phyloP scores from a whole-genome alignment of 2,888 invertebrate genomes.

The Hypolimnas misippus region DNA sequence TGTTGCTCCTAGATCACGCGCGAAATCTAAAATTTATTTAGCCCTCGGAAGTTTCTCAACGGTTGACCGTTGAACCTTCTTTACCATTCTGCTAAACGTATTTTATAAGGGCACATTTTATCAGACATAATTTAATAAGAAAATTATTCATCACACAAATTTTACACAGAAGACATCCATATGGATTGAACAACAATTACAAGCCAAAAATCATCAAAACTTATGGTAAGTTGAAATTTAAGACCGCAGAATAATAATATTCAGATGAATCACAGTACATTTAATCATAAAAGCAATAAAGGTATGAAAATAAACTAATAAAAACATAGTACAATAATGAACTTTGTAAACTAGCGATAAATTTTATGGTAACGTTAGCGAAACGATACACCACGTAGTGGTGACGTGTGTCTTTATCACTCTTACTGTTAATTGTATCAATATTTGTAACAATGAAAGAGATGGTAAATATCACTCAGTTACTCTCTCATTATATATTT shows the following conservation, averaged over 20 bases:
- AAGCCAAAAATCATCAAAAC: neutral
- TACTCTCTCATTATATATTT: neutral
- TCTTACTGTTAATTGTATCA: neutral
- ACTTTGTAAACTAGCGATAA: conserved; percentile 37
- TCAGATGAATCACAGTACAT: conserved; percentile 12
- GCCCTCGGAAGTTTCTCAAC: too few species aligned
- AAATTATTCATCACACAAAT: too few species aligned
- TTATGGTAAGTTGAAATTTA: neutral
- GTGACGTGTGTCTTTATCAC: conserved; percentile 7
- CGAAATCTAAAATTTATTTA: too few species aligned
- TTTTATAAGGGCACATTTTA: too few species aligned
- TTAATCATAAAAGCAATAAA: conserved; percentile 26
- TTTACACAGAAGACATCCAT: neutral
- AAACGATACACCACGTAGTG: conserved; percentile 27
- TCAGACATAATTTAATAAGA: too few species aligned
- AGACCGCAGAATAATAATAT: conserved; percentile 9
- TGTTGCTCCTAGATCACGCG: too few species aligned
- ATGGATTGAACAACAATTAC: neutral
- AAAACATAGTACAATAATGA: conserved; percentile 28
- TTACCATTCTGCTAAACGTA: neutral
- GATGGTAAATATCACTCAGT: neutral
- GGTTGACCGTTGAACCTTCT: too few species aligned
- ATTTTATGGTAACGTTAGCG: conserved; percentile 26
- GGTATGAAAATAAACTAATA: conserved; percentile 33
- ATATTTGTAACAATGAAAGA: neutral